Evolutionary conservation across 2,888 invertebrate genomes (phyloP), one percentile per base, ranked within the genome.

Genomic region (Agriopis aurantiaria): DNA sequence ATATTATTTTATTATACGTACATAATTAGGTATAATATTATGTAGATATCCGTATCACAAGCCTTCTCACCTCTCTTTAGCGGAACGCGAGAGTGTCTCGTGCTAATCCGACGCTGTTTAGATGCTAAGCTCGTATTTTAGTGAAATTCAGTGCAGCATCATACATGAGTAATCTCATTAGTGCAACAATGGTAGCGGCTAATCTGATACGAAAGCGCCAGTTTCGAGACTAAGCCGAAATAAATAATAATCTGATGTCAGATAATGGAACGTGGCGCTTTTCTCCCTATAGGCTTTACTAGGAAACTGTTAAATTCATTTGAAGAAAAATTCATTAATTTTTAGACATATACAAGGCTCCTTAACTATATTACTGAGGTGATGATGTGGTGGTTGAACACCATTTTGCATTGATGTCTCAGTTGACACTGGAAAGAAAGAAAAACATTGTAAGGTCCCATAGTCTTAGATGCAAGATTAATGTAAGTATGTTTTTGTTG

Each of bases 151-250:
- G 82, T 81, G 82, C 81, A 80, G 87, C 85, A 85, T 86, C 88
- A 85, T 86, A 85, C 85, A 83, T 84, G 84, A 82, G 78, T 90
- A 89, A 90, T 88, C 88, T 86, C 85, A 87, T 89, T 89, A 88
- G 80, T 78, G 82, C 80, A 82, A 89, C 88, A 88, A 88, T 88
- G 82, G 87, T 84, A 82, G 85, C 82, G 76, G 76, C 75, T 88
- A 87, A 88, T 89, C 87, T 84, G 87, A 87, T 85, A 81, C 75
- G 78, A 83, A 81, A 79, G 81, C 78, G 68, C 79, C 72, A 75
- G 74, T 76, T 74, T 77, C 74, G 77, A 75, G 74, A 76, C 78
- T 78, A 72, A 78, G 77, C 80, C 76, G 72, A 79, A 80, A 80
- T 79, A 81, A 81, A 81, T 75, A 33, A 71, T 80, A 80, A 79